Percentiles rank a stretch among this genome's conserved stretches.
phyloP scores from a whole-genome alignment of 2,113 vertebrate genomes.

The Callorhinus ursinus region DNA sequence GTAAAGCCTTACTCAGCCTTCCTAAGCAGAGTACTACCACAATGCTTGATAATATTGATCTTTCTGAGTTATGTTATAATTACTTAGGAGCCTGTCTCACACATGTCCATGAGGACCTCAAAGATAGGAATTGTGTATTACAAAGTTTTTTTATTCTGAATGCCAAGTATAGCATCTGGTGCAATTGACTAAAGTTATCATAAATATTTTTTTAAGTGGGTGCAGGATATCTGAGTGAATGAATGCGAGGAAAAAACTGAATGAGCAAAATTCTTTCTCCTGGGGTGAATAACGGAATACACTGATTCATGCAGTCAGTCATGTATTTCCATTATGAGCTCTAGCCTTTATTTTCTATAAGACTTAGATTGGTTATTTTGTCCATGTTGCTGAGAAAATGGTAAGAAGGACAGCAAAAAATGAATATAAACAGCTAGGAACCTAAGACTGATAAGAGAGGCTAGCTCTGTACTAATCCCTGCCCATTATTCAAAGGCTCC shows the following conservation, averaged over 20 bases:
- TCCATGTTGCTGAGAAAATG: not conserved
- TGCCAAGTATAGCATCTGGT: not conserved
- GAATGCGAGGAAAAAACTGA: not conserved
- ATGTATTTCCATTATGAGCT: not conserved
- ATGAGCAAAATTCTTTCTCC: not conserved
- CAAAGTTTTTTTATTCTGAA: conserved; percentile 7
- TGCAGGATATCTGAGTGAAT: not conserved
- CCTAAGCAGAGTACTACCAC: not conserved
- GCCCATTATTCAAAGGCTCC: not conserved
- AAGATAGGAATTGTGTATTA: not conserved
- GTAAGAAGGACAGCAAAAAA: not conserved
- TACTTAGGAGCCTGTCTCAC: not conserved
- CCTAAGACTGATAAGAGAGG: not conserved
- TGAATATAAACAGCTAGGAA: not conserved
- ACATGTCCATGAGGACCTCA: not conserved
- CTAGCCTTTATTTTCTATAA: not conserved
- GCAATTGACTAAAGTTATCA: not conserved
- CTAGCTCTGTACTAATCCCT: not conserved
- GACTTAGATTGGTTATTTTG: not conserved
- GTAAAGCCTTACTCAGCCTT: not conserved
- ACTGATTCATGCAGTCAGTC: not conserved
- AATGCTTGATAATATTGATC: not conserved
- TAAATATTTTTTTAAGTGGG: not conserved
- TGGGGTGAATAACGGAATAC: not conserved
- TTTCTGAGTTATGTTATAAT: not conserved